These are phyloP conservation scores for Azemiops feae DNA, from an alignment of 2,113 vertebrate species.

Conservation along the genomic window DNA sequence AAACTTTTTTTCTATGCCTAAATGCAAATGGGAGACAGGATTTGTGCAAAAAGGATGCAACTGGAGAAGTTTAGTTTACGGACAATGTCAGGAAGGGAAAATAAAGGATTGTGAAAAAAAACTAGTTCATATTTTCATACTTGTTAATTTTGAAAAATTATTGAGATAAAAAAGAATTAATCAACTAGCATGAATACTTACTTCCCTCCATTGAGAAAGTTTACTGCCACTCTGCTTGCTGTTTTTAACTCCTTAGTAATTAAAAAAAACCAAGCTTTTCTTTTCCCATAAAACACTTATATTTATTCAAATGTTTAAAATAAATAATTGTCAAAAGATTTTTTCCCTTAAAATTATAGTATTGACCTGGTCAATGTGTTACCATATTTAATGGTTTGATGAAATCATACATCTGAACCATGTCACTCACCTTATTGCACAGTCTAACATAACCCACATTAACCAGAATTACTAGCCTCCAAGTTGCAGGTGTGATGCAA, in stretches of 20 bases:
- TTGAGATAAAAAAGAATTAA: not conserved
- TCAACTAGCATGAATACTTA: not conserved
- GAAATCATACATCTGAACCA: not conserved
- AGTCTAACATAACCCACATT: not conserved
- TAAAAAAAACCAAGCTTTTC: not conserved
- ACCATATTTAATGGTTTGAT: not conserved
- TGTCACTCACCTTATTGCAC: not conserved
- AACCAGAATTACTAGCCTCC: too few species aligned
- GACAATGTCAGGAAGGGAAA: not conserved
- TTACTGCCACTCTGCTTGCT: not conserved
- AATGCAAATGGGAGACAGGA: not conserved
- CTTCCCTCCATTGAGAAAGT: not conserved
- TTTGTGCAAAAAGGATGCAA: not conserved
- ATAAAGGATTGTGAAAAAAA: not conserved
- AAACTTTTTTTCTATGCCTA: not conserved
- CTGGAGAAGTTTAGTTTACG: not conserved
- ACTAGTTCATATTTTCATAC: not conserved
- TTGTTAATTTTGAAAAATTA: not conserved
- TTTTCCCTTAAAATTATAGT: not conserved
- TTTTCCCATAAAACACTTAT: not conserved
- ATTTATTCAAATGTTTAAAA: not conserved
- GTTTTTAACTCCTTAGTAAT: not conserved
- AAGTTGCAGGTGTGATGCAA: too few species aligned
- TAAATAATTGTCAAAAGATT: not conserved
- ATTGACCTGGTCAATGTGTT: not conserved